A percentile compares a stretch with the other conserved stretches of the same genome.
phyloP scores from a whole-genome alignment of 2,113 vertebrate genomes.

The Onychostoma macrolepis region DNA sequence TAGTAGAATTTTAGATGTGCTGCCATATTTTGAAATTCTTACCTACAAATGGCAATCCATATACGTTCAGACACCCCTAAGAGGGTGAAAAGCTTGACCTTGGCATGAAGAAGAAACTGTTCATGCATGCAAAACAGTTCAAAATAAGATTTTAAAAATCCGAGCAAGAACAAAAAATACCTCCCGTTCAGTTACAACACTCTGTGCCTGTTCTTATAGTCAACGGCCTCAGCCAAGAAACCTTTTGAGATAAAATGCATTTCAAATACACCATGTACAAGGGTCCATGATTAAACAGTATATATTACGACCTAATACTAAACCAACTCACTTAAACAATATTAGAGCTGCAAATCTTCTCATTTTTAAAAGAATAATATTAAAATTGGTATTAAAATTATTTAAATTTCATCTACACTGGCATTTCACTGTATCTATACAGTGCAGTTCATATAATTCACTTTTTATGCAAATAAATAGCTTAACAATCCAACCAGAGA shows the following conservation, averaged over 20 bases:
- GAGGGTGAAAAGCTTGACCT: not conserved
- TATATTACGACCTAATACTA: constrained; percentile 16
- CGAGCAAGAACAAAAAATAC: constrained; percentile 9
- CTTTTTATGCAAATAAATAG: constrained; percentile 55
- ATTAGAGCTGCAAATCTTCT: constrained; percentile 13
- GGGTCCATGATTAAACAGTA: constrained; percentile 21
- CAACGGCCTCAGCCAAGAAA: constrained; percentile 2
- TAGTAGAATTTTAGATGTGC: not conserved
- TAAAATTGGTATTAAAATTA: constrained; percentile 2
- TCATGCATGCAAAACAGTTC: constrained; percentile 41
- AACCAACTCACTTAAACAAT: constrained; percentile 3
- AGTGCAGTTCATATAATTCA: constrained; percentile 22
- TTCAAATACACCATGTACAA: constrained; percentile 7
- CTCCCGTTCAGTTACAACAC: constrained; percentile 1
- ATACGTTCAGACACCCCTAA: constrained; percentile 4
- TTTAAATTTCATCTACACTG: constrained; percentile 11
- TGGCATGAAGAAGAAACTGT: constrained; percentile 20
- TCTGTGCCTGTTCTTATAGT: constrained; percentile 8
- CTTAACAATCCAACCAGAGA: constrained; percentile 19
- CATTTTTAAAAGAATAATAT: constrained; percentile 21
- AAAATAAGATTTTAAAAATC: constrained; percentile 13
- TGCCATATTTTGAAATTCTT: not conserved
- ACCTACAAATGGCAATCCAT: constrained; percentile 1
- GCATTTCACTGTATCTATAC: not conserved
- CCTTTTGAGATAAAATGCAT: constrained; percentile 4